Evolutionary conservation across 2,888 invertebrate species (phyloP).

Genomic region (Agonopterix arenella): DNA sequence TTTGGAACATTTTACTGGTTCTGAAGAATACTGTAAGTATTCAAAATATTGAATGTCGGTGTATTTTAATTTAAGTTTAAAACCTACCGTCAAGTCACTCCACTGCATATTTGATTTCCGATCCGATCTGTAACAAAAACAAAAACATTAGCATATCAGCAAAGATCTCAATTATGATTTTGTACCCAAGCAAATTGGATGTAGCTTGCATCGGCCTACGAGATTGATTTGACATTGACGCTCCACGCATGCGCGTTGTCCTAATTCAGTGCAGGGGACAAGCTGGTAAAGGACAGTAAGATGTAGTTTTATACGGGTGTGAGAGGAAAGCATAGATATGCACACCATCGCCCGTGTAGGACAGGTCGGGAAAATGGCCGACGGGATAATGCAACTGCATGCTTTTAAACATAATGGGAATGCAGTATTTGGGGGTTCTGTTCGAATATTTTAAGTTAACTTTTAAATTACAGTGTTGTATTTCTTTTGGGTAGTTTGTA

Average conservation of each 20-base stretch:
- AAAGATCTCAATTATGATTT: slow-evolving; percentile 13
- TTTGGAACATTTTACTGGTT: too few relatives aligned
- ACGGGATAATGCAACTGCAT: slow-evolving; percentile 62
- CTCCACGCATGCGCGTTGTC: slow-evolving; percentile 70
- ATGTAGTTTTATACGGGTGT: slow-evolving; percentile 22
- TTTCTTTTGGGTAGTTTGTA: too few relatives aligned
- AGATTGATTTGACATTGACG: slow-evolving; percentile 76
- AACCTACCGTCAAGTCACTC: background rate
- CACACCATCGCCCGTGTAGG: slow-evolving; percentile 29
- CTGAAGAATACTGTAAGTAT: too few relatives aligned
- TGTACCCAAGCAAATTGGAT: slow-evolving; percentile 10
- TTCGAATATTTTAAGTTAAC: too few relatives aligned
- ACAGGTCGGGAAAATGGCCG: slow-evolving; percentile 66
- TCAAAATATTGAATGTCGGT: too few relatives aligned
- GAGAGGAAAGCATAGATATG: slow-evolving; percentile 35
- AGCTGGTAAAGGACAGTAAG: slow-evolving; percentile 31
- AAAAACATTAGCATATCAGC: slow-evolving; percentile 12
- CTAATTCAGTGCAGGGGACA: slow-evolving; percentile 55
- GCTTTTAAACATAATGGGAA: slow-evolving; percentile 26
- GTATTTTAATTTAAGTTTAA: background rate
- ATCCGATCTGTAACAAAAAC: slow-evolving; percentile 30
- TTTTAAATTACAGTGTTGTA: too few relatives aligned
- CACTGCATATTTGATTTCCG: background rate
- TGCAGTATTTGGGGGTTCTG: background rate
- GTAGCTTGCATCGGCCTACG: slow-evolving; percentile 68